A percentile compares a stretch with the other conserved stretches of the same genome.
These are phyloP conservation scores for Homalodisca vitripennis DNA, from an alignment of 1,140 invertebrate genomes.

Conservation along the genomic window DNA sequence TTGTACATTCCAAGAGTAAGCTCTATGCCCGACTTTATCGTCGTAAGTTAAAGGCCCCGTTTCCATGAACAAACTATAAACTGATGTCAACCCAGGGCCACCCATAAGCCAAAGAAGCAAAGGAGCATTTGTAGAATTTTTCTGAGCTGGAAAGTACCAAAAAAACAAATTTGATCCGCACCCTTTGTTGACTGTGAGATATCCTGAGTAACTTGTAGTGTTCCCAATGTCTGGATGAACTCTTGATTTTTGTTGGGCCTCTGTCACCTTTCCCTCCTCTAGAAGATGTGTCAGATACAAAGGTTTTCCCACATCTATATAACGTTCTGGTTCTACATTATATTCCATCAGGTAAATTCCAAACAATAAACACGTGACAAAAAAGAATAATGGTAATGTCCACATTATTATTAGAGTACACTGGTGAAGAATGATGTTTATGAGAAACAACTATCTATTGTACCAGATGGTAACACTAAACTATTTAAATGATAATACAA, in stretches of 20 bases:
- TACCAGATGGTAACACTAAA: too few relatives aligned
- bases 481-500: too few relatives aligned
- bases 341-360: too few relatives aligned
- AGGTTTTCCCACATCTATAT: slow-evolving; percentile 9
- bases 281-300: background rate
- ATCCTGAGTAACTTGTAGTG: slow-evolving; percentile 57
- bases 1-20: slow-evolving; percentile 28
- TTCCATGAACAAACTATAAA: background rate
- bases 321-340: too few relatives aligned
- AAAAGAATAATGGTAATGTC: too few relatives aligned
- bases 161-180: slow-evolving; percentile 72
- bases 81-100: background rate
- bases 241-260: background rate
- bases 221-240: background rate
- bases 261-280: background rate
- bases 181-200: slow-evolving; percentile 65
- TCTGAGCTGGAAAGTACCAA: slow-evolving; percentile 71
- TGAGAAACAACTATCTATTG: too few relatives aligned
- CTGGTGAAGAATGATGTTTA: too few relatives aligned
- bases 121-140: background rate
- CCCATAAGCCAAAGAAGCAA: background rate
- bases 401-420: too few relatives aligned
- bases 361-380: too few relatives aligned
- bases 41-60: background rate
- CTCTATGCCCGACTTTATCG: background rate